These are phyloP conservation scores for Polydrusus cervinus DNA, from an alignment of 2,888 invertebrate species.

Conservation along the genomic window DNA sequence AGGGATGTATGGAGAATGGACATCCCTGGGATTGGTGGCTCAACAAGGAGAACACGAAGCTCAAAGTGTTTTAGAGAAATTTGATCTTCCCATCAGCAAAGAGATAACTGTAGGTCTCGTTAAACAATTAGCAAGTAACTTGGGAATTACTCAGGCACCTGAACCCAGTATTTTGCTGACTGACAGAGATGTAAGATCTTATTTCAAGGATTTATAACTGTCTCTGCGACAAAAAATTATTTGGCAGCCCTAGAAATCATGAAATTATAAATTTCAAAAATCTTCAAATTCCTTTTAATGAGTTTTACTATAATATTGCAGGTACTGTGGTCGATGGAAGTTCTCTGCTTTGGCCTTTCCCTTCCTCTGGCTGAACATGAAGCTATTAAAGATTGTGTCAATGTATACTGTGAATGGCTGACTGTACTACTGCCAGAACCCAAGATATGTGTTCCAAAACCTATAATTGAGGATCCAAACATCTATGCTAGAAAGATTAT, in stretches of 20 bases:
- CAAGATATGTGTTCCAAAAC: slow-evolving; percentile 90
- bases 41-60: slow-evolving; percentile 79
- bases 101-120: slow-evolving; percentile 89
- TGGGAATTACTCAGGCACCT: slow-evolving; percentile 84
- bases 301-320: slow-evolving; percentile 66
- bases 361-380: slow-evolving; percentile 94
- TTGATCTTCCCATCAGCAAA: slow-evolving; percentile 81
- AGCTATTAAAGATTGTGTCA: slow-evolving; percentile 95
- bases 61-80: slow-evolving; percentile 85
- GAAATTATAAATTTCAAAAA: no score
- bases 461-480: slow-evolving; percentile 91
- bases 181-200: slow-evolving; percentile 84
- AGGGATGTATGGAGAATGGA: slow-evolving; percentile 91
- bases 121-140: slow-evolving; percentile 81
- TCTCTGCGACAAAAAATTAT: no score
- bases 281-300: background rate
- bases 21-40: slow-evolving; percentile 79
- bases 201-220: background rate
- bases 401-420: slow-evolving; percentile 97
- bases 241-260: background rate
- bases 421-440: slow-evolving; percentile 89
- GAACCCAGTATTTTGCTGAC: slow-evolving; percentile 89
- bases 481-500: slow-evolving; percentile 93
- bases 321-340: slow-evolving; percentile 92
- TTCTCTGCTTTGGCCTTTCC: slow-evolving; percentile 92